Evolutionary conservation across 2,797 vertebrate genomes (phyloP).

Genomic region (Acanthurus lineatus): DNA sequence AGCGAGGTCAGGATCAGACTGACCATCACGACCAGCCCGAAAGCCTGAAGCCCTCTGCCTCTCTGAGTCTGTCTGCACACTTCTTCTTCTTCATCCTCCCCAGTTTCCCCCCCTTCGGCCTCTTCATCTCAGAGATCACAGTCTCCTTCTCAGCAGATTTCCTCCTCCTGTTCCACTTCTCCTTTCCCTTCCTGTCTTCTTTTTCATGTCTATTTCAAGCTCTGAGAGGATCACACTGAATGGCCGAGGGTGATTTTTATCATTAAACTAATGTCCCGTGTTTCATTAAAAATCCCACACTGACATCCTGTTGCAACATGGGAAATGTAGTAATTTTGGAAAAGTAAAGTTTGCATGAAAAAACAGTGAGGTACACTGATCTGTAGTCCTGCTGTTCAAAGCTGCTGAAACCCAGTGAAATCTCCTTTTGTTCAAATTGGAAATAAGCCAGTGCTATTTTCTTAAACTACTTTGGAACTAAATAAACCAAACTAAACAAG

Average conservation of each 20-base stretch:
- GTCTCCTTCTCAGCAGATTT: neutral
- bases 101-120: neutral
- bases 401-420: neutral
- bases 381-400: neutral
- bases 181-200: neutral
- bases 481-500: neutral
- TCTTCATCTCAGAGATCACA: neutral
- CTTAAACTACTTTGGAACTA: neutral
- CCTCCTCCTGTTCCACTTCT: neutral
- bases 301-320: neutral
- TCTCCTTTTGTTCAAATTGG: neutral
- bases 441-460: neutral
- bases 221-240: conserved; percentile 1
- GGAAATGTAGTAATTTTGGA: conserved; percentile 4
- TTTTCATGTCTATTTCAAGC: neutral
- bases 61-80: conserved; percentile 4
- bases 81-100: conserved; percentile 4
- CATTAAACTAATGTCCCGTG: conserved; percentile 9
- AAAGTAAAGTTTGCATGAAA: conserved; percentile 1
- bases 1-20: conserved; percentile 55
- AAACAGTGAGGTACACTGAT: neutral
- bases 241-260: neutral
- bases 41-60: conserved; percentile 44
- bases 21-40: conserved; percentile 43
- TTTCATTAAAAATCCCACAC: neutral